phyloP scores from a whole-genome alignment of 2,797 vertebrate genomes.

The Dendrocincla fuliginosa region DNA sequence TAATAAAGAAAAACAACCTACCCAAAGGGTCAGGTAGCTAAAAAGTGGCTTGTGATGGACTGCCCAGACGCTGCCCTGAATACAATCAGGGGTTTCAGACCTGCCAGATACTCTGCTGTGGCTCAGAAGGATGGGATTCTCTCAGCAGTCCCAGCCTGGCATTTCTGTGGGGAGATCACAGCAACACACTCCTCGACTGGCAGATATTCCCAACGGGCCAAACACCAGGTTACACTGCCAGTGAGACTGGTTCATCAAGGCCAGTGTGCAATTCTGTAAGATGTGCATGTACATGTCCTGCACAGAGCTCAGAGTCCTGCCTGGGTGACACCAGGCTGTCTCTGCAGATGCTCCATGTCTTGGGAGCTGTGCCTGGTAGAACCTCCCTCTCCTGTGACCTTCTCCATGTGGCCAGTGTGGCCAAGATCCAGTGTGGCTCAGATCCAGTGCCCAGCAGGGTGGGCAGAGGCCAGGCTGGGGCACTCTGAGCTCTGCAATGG shows the following conservation, averaged over 20 bases:
- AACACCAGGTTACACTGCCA: background rate
- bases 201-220: no score
- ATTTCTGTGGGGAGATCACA: background rate
- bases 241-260: background rate
- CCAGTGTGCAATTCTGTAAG: background rate
- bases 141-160: background rate
- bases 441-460: background rate
- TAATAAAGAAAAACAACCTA: background rate
- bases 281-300: rapidly evolving
- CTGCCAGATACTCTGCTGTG: background rate
- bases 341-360: rapidly evolving
- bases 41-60: background rate
- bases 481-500: rapidly evolving
- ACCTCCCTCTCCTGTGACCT: rapidly evolving
- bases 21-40: background rate
- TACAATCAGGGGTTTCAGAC: background rate
- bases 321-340: background rate
- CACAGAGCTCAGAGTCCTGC: background rate
- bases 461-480: background rate
- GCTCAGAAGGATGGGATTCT: background rate
- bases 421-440: background rate
- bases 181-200: background rate
- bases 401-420: rapidly evolving
- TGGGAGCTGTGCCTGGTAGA: background rate
- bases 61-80: background rate